A percentile compares a stretch with the other conserved stretches of the same genome.
These are phyloP conservation scores for Nycticebus coucang DNA, from an alignment of 2,113 vertebrate genomes.

Conservation along the genomic window DNA sequence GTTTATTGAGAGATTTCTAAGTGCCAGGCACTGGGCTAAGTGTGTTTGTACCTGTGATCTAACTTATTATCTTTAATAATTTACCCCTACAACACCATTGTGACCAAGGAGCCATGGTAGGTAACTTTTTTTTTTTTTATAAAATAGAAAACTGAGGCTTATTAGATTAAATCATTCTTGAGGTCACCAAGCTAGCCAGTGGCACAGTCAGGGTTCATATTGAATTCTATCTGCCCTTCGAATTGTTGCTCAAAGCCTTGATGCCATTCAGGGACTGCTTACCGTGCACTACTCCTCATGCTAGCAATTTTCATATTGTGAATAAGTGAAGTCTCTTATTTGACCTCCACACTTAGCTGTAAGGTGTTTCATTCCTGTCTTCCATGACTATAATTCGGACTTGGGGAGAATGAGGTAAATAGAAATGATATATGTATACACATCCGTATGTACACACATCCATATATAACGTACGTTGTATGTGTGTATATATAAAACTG, in stretches of 20 bases:
- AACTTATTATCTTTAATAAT: conserved; percentile 3
- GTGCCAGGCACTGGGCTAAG: background rate
- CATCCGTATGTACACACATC: background rate
- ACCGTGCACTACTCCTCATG: background rate
- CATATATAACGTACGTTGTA: no score
- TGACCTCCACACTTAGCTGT: background rate
- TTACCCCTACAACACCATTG: background rate
- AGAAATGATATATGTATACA: background rate
- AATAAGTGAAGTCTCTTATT: background rate
- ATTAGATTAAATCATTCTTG: background rate
- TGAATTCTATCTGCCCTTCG: background rate
- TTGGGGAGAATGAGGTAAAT: background rate
- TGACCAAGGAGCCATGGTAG: background rate
- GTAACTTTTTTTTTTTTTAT: background rate
- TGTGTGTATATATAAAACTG: background rate
- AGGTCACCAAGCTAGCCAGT: background rate
- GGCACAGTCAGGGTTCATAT: background rate
- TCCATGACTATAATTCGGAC: background rate
- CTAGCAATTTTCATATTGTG: background rate
- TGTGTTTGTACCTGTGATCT: background rate
- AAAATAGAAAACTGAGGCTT: background rate
- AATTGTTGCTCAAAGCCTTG: background rate
- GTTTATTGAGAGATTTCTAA: background rate
- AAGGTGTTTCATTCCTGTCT: background rate
- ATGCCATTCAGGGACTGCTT: background rate